Percentiles rank a stretch among this genome's conserved stretches.
phyloP scores from a whole-genome alignment of 30 jellyfish, hydroid and myxozoan species.

The Pelagia noctiluca region DNA sequence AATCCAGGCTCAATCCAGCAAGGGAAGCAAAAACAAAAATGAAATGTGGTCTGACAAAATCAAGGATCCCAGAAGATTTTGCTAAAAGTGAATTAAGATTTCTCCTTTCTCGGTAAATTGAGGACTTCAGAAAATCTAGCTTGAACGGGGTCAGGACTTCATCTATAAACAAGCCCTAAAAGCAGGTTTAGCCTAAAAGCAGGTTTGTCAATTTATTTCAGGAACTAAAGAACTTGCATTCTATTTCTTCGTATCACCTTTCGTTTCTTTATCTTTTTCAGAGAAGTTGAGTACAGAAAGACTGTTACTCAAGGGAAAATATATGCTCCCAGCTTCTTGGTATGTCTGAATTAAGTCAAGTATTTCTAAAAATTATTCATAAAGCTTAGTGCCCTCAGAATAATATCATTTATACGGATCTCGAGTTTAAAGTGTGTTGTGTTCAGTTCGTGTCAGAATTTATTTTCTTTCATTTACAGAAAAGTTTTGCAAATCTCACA shows the following conservation, averaged over 20 bases:
- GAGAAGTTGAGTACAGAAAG: conserved; percentile 9
- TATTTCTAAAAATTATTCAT: neutral
- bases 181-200: too few relatives aligned
- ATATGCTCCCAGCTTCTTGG: conserved; percentile 24
- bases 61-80: too few relatives aligned
- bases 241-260: neutral
- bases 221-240: too few relatives aligned
- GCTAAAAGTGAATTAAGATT: too few relatives aligned
- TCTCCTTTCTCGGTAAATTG: neutral
- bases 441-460: neutral
- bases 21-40: too few relatives aligned
- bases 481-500: neutral
- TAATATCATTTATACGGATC: too few relatives aligned
- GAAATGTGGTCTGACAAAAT: too few relatives aligned
- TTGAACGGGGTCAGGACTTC: too few relatives aligned
- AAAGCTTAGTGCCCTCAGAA: neutral
- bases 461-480: neutral
- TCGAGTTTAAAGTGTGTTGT: neutral
- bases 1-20: too few relatives aligned
- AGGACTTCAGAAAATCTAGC: neutral
- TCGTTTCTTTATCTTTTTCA: neutral
- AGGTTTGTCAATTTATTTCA: too few relatives aligned
- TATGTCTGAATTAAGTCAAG: neutral
- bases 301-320: conserved; percentile 39
- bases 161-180: too few relatives aligned